A percentile compares a stretch with the other conserved stretches of the same genome.
phyloP scores from a whole-genome alignment of 92 coral and sea anemone genomes.

The Zoanthus solanderi region DNA sequence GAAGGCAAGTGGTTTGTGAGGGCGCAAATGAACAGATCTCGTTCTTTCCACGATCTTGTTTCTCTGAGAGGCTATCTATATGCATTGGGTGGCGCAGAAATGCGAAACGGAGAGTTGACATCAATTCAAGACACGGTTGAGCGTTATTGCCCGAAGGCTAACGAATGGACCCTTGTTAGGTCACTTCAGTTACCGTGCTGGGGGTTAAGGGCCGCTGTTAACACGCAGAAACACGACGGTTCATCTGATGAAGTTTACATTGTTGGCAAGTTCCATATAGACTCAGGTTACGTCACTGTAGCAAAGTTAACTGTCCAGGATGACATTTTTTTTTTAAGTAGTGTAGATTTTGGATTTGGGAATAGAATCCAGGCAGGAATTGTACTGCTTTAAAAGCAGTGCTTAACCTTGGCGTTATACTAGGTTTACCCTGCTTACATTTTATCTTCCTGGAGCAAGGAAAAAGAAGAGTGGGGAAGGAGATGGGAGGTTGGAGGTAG shows the following conservation, averaged over 20 bases:
- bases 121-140: slow-evolving; percentile 56
- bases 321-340: slow-evolving; percentile 37
- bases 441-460: no score
- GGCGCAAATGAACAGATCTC: slow-evolving; percentile 59
- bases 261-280: slow-evolving; percentile 57
- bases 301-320: slow-evolving; percentile 54
- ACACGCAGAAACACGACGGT: slow-evolving; percentile 17
- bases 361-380: slow-evolving; percentile 67
- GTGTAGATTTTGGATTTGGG: slow-evolving; percentile 50
- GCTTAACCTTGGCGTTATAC: background rate
- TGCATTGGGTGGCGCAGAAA: slow-evolving; percentile 70
- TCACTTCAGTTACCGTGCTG: slow-evolving; percentile 57
- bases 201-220: slow-evolving; percentile 66
- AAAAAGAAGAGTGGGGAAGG: no score
- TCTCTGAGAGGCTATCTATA: slow-evolving; percentile 56
- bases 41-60: slow-evolving; percentile 69
- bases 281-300: slow-evolving; percentile 56
- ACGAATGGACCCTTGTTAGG: slow-evolving; percentile 59
- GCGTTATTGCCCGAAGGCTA: slow-evolving; percentile 47
- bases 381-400: slow-evolving; percentile 38
- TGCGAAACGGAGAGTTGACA: slow-evolving; percentile 58
- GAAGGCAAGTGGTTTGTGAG: slow-evolving; percentile 44
- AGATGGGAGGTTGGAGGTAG: no score
- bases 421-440: no score
- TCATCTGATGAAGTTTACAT: slow-evolving; percentile 54